Evolutionary conservation across 2,888 invertebrate species (phyloP), one percentile per base, ranked within the genome.

Genomic region (Pogonocherus hispidulus): DNA sequence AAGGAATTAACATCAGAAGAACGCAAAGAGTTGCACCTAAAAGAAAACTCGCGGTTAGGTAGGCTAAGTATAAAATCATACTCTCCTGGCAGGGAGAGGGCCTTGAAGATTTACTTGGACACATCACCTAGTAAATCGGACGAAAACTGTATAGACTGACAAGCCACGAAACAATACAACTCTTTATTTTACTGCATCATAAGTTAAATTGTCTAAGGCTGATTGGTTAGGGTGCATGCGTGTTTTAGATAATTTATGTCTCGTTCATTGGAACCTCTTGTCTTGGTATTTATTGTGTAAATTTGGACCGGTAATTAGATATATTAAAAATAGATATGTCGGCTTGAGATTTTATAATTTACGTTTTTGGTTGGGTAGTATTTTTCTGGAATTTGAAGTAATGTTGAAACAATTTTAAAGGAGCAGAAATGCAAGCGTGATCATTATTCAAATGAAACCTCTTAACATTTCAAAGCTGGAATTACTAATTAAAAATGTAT

Each of bases 31-130:
- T 84, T 92, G 49, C 86, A 86, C 75, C 87, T 87, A 70, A 89
- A 87, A 81, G 91, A 92, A 81, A 90, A 88, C 81, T 82, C 84
- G 44, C 85, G 88, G 27, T 79, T 89, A 68, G 87, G 88, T 72
- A 86, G 86, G 71, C 77, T 86, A 65, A 77, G 76, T 54, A 81
- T 86, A 62, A 85, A 82, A 49, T 73, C 83, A 20, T 89, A 88
- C 78, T 90, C 90, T 66, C 90, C 90, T 41, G 87, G 92, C 54
- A 90, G 90, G 78, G 93, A 93, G 83, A 87, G 89, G 78, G 92
- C 91, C 27, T 86, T 93, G 57, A 93, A 92, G 86, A 94, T 94
- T 76, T 91, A 92, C 83, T 85, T 92, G 76, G 91, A 92, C 78
- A 84, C 86, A 67, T 84, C 85, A 72, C 85, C 86, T 54, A 81